phyloP scores from a whole-genome alignment of 2,888 invertebrate genomes.

The Merodon equestris region DNA sequence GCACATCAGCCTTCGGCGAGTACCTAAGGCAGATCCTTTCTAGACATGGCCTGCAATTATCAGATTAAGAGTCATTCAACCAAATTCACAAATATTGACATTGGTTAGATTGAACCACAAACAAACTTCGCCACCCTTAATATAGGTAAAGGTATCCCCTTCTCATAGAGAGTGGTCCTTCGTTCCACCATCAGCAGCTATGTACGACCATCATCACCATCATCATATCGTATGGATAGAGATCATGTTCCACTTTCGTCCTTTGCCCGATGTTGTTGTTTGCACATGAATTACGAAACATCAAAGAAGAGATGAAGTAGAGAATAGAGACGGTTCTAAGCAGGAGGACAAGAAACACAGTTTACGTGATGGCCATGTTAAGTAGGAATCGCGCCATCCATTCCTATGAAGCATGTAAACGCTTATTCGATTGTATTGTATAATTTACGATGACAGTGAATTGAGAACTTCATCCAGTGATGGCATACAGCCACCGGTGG shows the following conservation, averaged over 20 bases:
- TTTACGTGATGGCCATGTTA: not conserved
- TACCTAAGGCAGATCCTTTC: conserved; percentile 20
- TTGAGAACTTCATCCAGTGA: conserved; percentile 23
- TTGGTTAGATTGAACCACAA: conserved; percentile 62
- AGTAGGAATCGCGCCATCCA: not conserved
- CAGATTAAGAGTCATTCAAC: conserved; percentile 53
- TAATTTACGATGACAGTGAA: conserved; percentile 52
- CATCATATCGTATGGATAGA: conserved; percentile 30
- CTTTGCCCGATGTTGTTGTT: too few relatives aligned
- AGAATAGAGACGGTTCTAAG: not conserved
- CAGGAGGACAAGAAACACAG: not conserved
- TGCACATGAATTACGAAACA: conserved; percentile 50
- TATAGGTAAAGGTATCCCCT: not conserved
- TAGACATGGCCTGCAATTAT: conserved; percentile 53
- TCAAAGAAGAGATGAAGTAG: conserved; percentile 33
- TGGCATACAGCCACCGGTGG: too few relatives aligned
- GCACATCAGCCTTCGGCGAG: conserved; percentile 7
- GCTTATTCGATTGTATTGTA: conserved; percentile 13
- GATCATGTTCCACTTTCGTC: conserved; percentile 27
- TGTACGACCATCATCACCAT: conserved; percentile 20
- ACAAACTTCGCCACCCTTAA: conserved; percentile 20
- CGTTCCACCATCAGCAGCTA: not conserved
- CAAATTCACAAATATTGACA: conserved; percentile 64
- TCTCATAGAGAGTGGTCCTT: not conserved
- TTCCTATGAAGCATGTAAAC: conserved; percentile 6